Evolutionary conservation across 2,888 invertebrate genomes (phyloP).

Genomic region (Adineta ricciae): DNA sequence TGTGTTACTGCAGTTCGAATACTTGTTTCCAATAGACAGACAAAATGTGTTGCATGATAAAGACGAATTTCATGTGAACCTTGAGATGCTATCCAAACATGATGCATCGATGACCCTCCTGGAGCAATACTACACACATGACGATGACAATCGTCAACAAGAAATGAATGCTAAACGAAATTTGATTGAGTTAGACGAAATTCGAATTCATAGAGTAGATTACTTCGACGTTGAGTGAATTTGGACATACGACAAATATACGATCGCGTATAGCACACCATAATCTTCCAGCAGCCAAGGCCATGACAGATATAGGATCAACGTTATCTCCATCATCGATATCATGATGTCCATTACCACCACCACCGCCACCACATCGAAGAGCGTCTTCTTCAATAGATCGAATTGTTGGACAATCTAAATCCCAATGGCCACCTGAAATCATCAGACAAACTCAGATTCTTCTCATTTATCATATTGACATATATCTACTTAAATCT

Average conservation of each 20-base stretch:
- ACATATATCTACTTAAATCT: constrained; percentile 62
- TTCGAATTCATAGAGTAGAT: constrained; percentile 35
- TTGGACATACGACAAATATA: constrained; percentile 71
- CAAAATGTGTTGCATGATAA: constrained; percentile 69
- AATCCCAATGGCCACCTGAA: constrained; percentile 31
- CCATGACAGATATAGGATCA: constrained; percentile 67
- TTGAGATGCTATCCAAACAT: constrained; percentile 79
- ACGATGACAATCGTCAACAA: constrained; percentile 57
- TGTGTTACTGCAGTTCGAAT: constrained; percentile 82
- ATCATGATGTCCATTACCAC: not conserved
- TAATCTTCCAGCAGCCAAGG: constrained; percentile 69
- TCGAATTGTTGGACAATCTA: constrained; percentile 23
- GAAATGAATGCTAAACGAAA: constrained; percentile 15
- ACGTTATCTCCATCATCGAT: constrained; percentile 42
- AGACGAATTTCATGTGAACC: constrained; percentile 76
- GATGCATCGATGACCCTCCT: constrained; percentile 60
- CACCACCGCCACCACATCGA: too few species aligned
- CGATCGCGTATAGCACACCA: constrained; percentile 75
- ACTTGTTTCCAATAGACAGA: constrained; percentile 71
- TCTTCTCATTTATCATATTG: constrained; percentile 39
- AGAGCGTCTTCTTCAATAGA: constrained; percentile 20
- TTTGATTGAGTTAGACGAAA: not conserved
- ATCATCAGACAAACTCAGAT: not conserved
- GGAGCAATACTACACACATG: constrained; percentile 61
- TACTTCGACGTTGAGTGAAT: constrained; percentile 54